These are phyloP conservation scores for Drosophila azteca DNA, from an alignment of 1,140 invertebrate genomes.

Conservation along the genomic window DNA sequence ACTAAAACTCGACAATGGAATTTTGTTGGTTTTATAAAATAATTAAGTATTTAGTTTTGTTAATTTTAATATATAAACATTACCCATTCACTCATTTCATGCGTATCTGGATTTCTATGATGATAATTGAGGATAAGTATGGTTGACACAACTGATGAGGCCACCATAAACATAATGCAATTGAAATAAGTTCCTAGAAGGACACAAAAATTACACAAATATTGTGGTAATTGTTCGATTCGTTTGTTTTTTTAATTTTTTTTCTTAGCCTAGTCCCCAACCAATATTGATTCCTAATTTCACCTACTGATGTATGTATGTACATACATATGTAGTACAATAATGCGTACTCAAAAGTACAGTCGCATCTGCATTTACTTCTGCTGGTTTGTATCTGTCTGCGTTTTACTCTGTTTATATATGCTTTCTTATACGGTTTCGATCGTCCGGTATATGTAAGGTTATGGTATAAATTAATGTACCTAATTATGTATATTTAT, in stretches of 20 bases:
- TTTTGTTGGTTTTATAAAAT: slow-evolving; percentile 28
- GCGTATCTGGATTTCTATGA: slow-evolving; percentile 98
- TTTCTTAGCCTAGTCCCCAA: slow-evolving; percentile 32
- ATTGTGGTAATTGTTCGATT: slow-evolving; percentile 66
- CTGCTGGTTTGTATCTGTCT: too few relatives aligned
- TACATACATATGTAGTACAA: slow-evolving; percentile 2
- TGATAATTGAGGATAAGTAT: slow-evolving; percentile 99
- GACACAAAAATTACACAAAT: slow-evolving; percentile 84
- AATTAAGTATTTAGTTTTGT: slow-evolving; percentile 60
- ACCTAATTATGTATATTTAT: too few relatives aligned
- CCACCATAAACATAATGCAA: slow-evolving; percentile 99
- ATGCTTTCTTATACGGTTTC: too few relatives aligned
- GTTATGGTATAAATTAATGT: too few relatives aligned
- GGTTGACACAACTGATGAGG: slow-evolving; percentile 98
- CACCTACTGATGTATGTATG: too few relatives aligned
- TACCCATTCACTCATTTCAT: slow-evolving; percentile 99
- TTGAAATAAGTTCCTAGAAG: slow-evolving; percentile 97
- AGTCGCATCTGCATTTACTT: too few relatives aligned
- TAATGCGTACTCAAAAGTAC: too few relatives aligned
- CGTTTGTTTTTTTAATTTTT: slow-evolving; percentile 23
- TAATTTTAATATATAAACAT: slow-evolving; percentile 84
- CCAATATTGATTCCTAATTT: slow-evolving; percentile 3
- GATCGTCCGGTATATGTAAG: too few relatives aligned
- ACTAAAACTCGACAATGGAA: slow-evolving; percentile 1
- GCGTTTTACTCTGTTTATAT: too few relatives aligned